phyloP scores from a whole-genome alignment of 2,797 vertebrate genomes.

The Rachycentron canadum region DNA sequence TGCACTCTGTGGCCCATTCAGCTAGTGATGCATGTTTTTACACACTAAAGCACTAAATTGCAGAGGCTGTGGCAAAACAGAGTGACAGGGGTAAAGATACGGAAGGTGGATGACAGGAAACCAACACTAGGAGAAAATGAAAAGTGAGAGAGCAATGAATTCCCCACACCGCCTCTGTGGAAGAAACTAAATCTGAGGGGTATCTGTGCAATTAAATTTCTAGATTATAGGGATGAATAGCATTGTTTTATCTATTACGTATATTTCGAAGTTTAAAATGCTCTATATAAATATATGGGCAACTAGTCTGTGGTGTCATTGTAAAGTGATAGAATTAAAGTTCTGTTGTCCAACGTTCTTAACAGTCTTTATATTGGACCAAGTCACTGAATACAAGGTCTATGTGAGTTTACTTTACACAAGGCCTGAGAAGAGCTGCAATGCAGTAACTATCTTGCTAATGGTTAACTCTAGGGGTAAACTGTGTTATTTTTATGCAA shows the following conservation, averaged over 20 bases:
- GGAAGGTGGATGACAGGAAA: slow-evolving; percentile 48
- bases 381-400: neutral
- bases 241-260: neutral
- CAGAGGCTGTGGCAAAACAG: slow-evolving; percentile 40
- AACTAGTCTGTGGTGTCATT: too few relatives aligned
- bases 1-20: slow-evolving; percentile 77
- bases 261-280: neutral
- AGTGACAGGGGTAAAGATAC: slow-evolving; percentile 33
- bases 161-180: neutral
- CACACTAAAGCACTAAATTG: slow-evolving; percentile 59
- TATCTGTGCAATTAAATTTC: neutral
- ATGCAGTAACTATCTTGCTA: neutral
- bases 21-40: slow-evolving; percentile 73
- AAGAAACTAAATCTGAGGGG: neutral
- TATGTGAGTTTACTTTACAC: neutral
- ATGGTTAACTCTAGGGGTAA: neutral
- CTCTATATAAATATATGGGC: too few relatives aligned
- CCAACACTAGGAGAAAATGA: slow-evolving; percentile 33
- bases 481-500: neutral
- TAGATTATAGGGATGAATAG: neutral
- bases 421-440: neutral
- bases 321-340: neutral
- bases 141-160: slow-evolving; percentile 19
- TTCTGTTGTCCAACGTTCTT: neutral
- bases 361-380: neutral